Conservation (phyloP, 2,113 vertebrate species). For the Hassar affinis region DNA sequence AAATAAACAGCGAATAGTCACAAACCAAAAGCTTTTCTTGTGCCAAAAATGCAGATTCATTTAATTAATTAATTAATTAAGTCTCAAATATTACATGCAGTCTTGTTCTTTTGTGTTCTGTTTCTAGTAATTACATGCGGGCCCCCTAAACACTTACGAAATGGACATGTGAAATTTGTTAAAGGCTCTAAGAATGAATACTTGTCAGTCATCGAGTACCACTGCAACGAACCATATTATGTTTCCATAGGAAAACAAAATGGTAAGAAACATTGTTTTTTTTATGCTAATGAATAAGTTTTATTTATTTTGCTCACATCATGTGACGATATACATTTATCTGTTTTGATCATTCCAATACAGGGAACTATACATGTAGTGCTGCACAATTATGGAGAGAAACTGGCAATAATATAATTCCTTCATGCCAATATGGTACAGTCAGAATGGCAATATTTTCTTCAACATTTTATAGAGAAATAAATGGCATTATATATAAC, state of each 20-base stretch:
- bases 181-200: conserved; percentile 67
- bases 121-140: conserved; percentile 69
- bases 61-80: too few species aligned
- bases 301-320: not conserved
- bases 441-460: not conserved
- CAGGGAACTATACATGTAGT: conserved; percentile 62
- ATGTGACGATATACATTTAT: not conserved
- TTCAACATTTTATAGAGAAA: not conserved
- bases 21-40: not conserved
- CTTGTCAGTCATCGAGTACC: conserved; percentile 65
- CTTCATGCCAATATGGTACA: conserved; percentile 66
- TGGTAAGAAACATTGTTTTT: conserved; percentile 33
- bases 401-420: conserved; percentile 41
- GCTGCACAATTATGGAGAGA: conserved; percentile 62
- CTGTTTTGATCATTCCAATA: not conserved
- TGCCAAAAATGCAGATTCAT: not conserved
- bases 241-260: conserved; percentile 45
- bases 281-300: not conserved
- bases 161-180: conserved; percentile 61
- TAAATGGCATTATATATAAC: too few species aligned
- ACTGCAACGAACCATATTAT: conserved; percentile 69
- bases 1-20: not conserved
- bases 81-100: not conserved
- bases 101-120: conserved; percentile 18
- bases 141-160: conserved; percentile 59